Percentiles rank a stretch among this genome's conserved stretches.
Evolutionary conservation across 2,113 vertebrate species (phyloP).

Genomic region (Sapajus apella): DNA sequence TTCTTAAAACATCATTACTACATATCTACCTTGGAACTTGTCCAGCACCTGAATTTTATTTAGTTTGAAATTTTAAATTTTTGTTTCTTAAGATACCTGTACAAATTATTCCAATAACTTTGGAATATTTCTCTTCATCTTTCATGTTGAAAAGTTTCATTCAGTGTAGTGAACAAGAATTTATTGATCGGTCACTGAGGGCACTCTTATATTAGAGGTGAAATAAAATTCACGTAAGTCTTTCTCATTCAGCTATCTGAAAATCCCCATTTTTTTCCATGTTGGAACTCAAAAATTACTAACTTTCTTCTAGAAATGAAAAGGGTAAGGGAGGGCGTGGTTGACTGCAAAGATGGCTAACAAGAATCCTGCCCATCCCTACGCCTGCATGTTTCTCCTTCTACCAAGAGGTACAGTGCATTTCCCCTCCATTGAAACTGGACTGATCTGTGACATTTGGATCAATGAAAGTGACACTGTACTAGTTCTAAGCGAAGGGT

Average conservation of each 20-base stretch:
- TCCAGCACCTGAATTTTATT: neutral
- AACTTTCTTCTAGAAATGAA: neutral
- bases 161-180: neutral
- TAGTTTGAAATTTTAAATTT: neutral
- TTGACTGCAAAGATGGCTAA: neutral
- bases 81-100: neutral
- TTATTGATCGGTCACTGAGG: neutral
- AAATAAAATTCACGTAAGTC: neutral
- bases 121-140: neutral
- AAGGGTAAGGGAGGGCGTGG: neutral
- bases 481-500: neutral
- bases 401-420: neutral
- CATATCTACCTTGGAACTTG: neutral
- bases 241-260: neutral
- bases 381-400: neutral
- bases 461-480: neutral
- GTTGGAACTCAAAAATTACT: neutral
- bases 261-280: neutral
- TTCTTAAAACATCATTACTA: neutral
- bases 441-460: neutral
- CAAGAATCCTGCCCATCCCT: neutral
- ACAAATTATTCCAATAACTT: neutral
- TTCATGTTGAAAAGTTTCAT: neutral
- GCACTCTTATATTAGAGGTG: neutral
- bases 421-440: neutral